Evolutionary conservation across 2,797 vertebrate species (phyloP), one percentile per base, ranked within the genome.

Genomic region (Luscinia luscinia): DNA sequence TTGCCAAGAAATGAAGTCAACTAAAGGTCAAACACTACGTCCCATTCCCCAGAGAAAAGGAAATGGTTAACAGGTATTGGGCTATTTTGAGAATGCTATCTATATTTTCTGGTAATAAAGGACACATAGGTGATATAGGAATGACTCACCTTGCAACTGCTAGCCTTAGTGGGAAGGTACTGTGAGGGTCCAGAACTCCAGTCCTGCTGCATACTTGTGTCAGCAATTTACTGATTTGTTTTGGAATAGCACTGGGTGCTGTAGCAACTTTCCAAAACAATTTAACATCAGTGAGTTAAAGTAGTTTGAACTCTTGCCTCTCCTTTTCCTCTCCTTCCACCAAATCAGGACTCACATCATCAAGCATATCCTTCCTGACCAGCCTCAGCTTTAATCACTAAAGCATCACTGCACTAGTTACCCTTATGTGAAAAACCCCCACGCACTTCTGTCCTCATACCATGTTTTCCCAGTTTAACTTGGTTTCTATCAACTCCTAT

Each of bases 221-320:
- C 76, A 89, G 82, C 30, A 83, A 43, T 46, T 89, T 72, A 77
- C 49, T 61, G 45, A 40, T 64, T 68, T 67, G 79, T 83, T 76
- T 85, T 68, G 58, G 54, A 87, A 91, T 24, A 63, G 57, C 45
- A 43, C n/a, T 40, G 81, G 11, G 13, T 64, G 49, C 64, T 67
- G 12, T 12, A 93, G 78, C 57, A 90, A 89, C 69, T 86, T 91
- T 91, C 82, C 93, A 80, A 94, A 92, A 94, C 84, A 88, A 80
- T 54, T 76, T 59, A 89, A 68, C 32, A 24, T 80, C 58, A 61
- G 28, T 5, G 6, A 5, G 8, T 43, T 83, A 49, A 86, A 92
- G 52, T 6, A 66, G 36, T 45, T 68, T 81, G 91, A 96, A 84
- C 82, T 86, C 51, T 72, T 61, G 69, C n/a, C 77, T 86, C 43